These are phyloP conservation scores for Anolis apletophallus DNA, from an alignment of 2,797 vertebrate genomes.

Conservation along the genomic window DNA sequence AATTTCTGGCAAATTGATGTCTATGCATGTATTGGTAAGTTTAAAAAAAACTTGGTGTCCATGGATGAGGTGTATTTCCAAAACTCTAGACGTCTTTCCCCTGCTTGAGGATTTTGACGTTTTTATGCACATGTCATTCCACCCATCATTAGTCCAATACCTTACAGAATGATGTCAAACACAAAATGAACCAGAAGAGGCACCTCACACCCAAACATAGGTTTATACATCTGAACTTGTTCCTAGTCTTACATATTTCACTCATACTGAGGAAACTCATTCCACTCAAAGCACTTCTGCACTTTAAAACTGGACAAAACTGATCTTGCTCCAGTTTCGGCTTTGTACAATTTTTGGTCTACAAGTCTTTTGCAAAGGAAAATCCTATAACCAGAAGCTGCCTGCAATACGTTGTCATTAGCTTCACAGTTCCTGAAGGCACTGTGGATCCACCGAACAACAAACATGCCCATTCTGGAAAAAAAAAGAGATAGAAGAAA, in stretches of 20 bases:
- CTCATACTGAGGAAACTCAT: constrained; percentile 56
- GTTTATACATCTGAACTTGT: constrained; percentile 64
- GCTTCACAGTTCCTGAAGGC: constrained; percentile 92
- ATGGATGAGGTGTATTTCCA: constrained; percentile 55
- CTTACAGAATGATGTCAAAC: constrained; percentile 67
- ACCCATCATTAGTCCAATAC: constrained; percentile 53
- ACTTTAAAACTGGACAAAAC: constrained; percentile 66
- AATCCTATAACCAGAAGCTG: constrained; percentile 79
- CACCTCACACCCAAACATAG: constrained; percentile 64
- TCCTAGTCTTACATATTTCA: constrained; percentile 64
- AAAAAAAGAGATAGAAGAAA: constrained; percentile 36
- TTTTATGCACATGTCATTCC: constrained; percentile 54
- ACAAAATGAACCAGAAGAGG: constrained; percentile 59
- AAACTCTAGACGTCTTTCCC: constrained; percentile 55
- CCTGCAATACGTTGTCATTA: constrained; percentile 63
- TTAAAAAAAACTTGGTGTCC: constrained; percentile 55
- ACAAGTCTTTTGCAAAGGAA: constrained; percentile 80
- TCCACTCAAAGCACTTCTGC: constrained; percentile 66
- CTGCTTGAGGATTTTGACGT: constrained; percentile 56
- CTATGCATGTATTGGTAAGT: constrained; percentile 62
- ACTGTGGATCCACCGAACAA: constrained; percentile 99
- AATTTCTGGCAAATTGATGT: constrained; percentile 55
- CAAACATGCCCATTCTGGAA: constrained; percentile 94
- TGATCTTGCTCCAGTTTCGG: constrained; percentile 80
- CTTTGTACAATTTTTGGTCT: constrained; percentile 89